phyloP scores from a whole-genome alignment of 2,113 vertebrate genomes.

The Puffinus mauretanicus region DNA sequence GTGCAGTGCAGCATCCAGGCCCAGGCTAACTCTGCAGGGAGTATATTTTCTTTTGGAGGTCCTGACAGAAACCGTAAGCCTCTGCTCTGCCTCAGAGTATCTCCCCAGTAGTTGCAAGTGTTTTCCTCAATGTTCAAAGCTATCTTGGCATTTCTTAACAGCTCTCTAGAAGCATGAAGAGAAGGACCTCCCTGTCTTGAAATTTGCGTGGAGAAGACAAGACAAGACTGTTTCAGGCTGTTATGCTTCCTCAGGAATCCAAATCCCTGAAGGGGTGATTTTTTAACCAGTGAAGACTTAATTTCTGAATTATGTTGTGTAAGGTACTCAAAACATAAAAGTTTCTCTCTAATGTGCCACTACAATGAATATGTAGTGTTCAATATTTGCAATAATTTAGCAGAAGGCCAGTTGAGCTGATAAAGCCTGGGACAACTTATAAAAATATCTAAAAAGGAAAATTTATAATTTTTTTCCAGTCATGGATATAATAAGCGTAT shows the following conservation, averaged over 20 bases:
- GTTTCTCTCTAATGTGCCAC: neutral
- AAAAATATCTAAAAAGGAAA: slow-evolving; percentile 41
- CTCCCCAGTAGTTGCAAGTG: neutral
- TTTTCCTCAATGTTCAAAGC: neutral
- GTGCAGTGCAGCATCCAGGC: neutral
- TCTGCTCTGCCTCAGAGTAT: neutral
- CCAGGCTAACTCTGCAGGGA: neutral
- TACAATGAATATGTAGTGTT: neutral
- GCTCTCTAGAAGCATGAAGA: neutral
- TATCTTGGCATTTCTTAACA: neutral
- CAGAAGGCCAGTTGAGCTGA: neutral
- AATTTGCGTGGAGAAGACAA: neutral
- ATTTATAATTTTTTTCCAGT: slow-evolving; percentile 38
- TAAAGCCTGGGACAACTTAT: slow-evolving; percentile 40
- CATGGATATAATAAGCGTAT: slow-evolving; percentile 28
- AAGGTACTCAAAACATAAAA: neutral
- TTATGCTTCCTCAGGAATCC: neutral
- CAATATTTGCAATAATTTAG: slow-evolving; percentile 29
- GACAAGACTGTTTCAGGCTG: neutral
- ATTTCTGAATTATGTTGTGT: slow-evolving; percentile 15
- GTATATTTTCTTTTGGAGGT: neutral
- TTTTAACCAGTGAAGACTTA: neutral
- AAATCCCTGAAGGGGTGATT: neutral
- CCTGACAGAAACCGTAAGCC: neutral
- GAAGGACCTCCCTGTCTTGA: neutral